Percentiles rank a stretch among this genome's conserved stretches.
phyloP scores from a whole-genome alignment of 2,113 vertebrate genomes.

The Columba livia region DNA sequence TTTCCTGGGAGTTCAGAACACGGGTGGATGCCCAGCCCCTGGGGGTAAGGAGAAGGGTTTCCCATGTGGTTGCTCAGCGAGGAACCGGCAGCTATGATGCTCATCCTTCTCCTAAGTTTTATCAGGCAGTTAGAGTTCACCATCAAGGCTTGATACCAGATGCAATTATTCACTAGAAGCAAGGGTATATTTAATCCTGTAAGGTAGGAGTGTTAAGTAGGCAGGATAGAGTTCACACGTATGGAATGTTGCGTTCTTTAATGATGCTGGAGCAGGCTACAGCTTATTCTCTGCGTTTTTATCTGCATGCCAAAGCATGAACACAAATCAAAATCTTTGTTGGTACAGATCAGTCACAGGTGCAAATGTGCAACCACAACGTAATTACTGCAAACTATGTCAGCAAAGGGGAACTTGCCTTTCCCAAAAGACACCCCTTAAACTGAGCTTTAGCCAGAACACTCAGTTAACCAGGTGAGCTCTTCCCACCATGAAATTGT shows the following conservation, averaged over 20 bases:
- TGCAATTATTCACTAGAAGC: neutral
- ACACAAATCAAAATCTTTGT: neutral
- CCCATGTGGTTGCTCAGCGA: neutral
- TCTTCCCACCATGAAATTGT: neutral
- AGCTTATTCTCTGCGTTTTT: neutral
- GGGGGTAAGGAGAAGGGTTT: neutral
- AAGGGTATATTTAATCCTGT: constrained; percentile 6
- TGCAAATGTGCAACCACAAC: neutral
- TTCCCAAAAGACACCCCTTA: neutral
- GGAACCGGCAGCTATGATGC: neutral
- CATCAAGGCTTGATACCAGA: neutral
- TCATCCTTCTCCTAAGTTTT: neutral
- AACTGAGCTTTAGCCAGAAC: neutral
- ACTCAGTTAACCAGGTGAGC: neutral
- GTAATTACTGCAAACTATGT: neutral
- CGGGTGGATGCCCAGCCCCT: neutral
- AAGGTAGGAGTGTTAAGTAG: neutral
- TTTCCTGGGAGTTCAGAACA: neutral
- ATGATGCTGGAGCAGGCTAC: neutral
- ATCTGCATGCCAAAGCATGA: neutral
- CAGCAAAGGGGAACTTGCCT: neutral
- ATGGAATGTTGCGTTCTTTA: neutral
- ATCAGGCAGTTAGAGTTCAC: neutral
- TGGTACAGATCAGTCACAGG: neutral
- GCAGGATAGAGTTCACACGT: neutral